These are phyloP conservation scores for Paratrypauchen microcephalus DNA, from an alignment of 2,797 vertebrate genomes.

Conservation along the genomic window DNA sequence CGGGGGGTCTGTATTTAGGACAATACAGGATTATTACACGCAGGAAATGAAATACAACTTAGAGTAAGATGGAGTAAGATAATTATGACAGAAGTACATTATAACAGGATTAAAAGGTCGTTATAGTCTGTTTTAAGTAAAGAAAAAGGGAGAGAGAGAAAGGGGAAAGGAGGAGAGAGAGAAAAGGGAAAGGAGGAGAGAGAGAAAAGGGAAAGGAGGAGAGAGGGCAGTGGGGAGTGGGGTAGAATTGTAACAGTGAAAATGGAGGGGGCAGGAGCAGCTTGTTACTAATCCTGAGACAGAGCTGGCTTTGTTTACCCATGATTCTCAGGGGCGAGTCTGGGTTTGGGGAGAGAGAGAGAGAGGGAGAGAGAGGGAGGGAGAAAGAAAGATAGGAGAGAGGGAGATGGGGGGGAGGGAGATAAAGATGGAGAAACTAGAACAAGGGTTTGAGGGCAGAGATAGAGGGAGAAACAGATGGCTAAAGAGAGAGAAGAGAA, in stretches of 20 bases:
- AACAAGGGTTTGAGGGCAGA: neutral
- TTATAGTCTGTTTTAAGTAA: no score
- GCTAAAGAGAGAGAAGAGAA: neutral
- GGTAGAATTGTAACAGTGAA: slow-evolving; percentile 58
- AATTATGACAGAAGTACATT: no score
- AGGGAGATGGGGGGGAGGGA: neutral
- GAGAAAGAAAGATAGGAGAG: no score
- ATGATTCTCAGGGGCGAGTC: slow-evolving; percentile 36
- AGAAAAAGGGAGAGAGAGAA: no score
- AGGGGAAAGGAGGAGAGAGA: no score
- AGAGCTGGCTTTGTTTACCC: slow-evolving; percentile 73
- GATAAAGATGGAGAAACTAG: neutral
- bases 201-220: no score
- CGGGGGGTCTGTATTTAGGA: no score
- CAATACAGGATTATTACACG: no score
- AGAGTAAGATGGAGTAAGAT: no score
- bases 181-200: no score
- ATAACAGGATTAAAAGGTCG: no score
- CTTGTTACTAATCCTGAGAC: slow-evolving; percentile 69
- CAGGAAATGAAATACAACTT: no score
- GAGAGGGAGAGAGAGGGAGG: slow-evolving; percentile 8
- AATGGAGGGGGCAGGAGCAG: slow-evolving; percentile 54
- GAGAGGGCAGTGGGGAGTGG: neutral
- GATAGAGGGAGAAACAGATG: neutral
- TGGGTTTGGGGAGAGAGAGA: slow-evolving; percentile 28